Percentiles rank a stretch among this genome's conserved stretches.
phyloP scores from a whole-genome alignment of 1,140 invertebrate species.

The Drosophila pandora region DNA sequence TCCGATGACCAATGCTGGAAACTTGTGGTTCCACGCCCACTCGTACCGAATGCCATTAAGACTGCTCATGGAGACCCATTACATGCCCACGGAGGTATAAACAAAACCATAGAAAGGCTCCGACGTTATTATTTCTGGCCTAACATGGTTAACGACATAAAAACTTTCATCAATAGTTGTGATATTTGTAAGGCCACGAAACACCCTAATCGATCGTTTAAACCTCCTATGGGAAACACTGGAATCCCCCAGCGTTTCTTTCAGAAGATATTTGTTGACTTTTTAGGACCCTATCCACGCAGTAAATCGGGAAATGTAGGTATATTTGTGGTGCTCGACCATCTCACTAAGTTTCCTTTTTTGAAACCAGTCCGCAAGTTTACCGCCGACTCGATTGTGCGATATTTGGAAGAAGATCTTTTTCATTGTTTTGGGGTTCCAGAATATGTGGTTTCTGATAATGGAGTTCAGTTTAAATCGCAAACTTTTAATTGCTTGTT shows the following conservation, averaged over 20 bases:
- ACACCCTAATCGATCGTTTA: constrained; percentile 1
- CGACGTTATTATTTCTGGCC: too few relatives aligned
- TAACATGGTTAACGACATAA: too few relatives aligned
- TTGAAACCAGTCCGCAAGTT: constrained; percentile 29
- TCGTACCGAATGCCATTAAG: too few relatives aligned
- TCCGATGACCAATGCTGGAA: too few relatives aligned
- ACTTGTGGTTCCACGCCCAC: too few relatives aligned
- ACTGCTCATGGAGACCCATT: too few relatives aligned
- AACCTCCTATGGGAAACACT: constrained; percentile 10
- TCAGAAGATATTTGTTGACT: constrained; percentile 22
- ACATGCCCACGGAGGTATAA: too few relatives aligned
- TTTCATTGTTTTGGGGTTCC: constrained; percentile 34
- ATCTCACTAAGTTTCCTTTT: constrained; percentile 29
- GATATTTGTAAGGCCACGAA: constrained; percentile 3
- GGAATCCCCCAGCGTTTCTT: constrained; percentile 4
- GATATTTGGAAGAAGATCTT: constrained; percentile 26
- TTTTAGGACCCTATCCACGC: constrained; percentile 33
- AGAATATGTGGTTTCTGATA: constrained; percentile 31
- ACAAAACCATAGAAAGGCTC: too few relatives aligned
- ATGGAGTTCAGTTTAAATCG: constrained; percentile 27
- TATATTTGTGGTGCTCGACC: constrained; percentile 32
- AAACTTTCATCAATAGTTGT: neutral
- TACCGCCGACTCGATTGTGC: constrained; percentile 13
- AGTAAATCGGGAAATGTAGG: constrained; percentile 19
- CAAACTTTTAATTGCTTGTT: too few relatives aligned